phyloP scores from a whole-genome alignment of 1,140 invertebrate genomes.

The Tyrophagus putrescentiae region DNA sequence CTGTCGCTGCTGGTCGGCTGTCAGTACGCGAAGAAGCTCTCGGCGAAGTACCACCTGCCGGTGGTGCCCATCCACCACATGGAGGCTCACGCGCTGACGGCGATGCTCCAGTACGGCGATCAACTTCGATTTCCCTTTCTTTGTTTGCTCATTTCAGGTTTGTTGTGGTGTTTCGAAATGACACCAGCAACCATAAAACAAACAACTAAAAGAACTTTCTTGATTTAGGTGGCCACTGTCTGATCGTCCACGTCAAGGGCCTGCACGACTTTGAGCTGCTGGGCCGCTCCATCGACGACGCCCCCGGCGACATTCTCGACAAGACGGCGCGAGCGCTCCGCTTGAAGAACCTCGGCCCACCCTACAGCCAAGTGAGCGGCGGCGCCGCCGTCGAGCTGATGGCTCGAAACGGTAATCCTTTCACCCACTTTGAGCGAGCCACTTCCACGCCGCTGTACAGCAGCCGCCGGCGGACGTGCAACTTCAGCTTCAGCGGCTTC shows the following conservation, averaged over 20 bases:
- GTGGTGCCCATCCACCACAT: slow-evolving; percentile 95
- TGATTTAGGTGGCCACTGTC: slow-evolving; percentile 79
- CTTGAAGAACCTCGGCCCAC: slow-evolving; percentile 52
- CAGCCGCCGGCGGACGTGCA: slow-evolving; percentile 43
- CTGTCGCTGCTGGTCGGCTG: slow-evolving; percentile 63
- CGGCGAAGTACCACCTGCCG: slow-evolving; percentile 52
- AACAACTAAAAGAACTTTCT: no score
- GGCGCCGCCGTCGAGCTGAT: slow-evolving; percentile 69
- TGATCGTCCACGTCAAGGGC: slow-evolving; percentile 57
- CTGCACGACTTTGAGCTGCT: slow-evolving; percentile 39
- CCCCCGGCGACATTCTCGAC: slow-evolving; percentile 80
- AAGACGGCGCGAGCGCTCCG: slow-evolving; percentile 75
- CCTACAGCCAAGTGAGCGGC: slow-evolving; percentile 55
- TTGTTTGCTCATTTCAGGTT: slow-evolving; percentile 71
- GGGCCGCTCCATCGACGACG: slow-evolving; percentile 56
- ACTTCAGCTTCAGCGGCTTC: slow-evolving; percentile 64
- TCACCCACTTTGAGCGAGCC: slow-evolving; percentile 38
- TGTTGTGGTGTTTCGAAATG: no score
- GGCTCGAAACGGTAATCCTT: slow-evolving; percentile 51
- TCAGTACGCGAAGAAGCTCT: slow-evolving; percentile 65
- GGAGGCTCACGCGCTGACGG: slow-evolving; percentile 91
- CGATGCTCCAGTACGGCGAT: slow-evolving; percentile 29
- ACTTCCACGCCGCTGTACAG: neutral
- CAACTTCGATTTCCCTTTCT: slow-evolving; percentile 75
- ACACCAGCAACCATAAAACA: no score